These are phyloP conservation scores for Diphyllodes magnificus DNA, from an alignment of 2,113 vertebrate genomes.

Conservation along the genomic window DNA sequence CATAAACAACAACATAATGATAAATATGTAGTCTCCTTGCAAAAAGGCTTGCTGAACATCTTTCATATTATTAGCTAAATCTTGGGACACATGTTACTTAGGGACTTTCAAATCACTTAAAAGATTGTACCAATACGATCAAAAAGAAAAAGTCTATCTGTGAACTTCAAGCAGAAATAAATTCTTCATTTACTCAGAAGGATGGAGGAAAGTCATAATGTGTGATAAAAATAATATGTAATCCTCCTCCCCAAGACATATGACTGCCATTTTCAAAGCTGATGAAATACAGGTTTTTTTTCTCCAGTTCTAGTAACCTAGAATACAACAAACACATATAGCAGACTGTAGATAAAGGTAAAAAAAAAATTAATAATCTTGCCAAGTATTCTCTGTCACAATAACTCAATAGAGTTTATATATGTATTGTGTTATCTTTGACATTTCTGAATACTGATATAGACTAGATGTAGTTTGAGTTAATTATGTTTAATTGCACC, in stretches of 20 bases:
- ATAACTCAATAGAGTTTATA: not conserved
- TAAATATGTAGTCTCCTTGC: not conserved
- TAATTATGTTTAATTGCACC: not conserved
- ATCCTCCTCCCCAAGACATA: not conserved
- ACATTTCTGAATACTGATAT: not conserved
- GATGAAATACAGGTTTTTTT: not conserved
- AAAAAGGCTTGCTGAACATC: not conserved
- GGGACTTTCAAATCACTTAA: not conserved
- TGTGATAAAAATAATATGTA: not conserved
- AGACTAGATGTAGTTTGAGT: not conserved
- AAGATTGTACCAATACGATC: not conserved
- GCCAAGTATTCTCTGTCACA: not conserved
- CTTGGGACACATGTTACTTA: not conserved
- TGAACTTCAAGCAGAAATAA: not conserved
- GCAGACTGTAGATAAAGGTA: not conserved
- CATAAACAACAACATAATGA: not conserved
- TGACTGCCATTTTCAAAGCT: not conserved
- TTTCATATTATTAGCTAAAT: not conserved
- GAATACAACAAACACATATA: not conserved
- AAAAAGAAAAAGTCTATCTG: not conserved
- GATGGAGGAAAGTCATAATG: not conserved
- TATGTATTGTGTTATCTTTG: not conserved
- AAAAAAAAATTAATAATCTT: not conserved
- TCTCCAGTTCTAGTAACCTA: not conserved
- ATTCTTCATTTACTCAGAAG: not conserved